Evolutionary conservation across 2,797 vertebrate species (phyloP).

Genomic region (Eidolon dupreanum): DNA sequence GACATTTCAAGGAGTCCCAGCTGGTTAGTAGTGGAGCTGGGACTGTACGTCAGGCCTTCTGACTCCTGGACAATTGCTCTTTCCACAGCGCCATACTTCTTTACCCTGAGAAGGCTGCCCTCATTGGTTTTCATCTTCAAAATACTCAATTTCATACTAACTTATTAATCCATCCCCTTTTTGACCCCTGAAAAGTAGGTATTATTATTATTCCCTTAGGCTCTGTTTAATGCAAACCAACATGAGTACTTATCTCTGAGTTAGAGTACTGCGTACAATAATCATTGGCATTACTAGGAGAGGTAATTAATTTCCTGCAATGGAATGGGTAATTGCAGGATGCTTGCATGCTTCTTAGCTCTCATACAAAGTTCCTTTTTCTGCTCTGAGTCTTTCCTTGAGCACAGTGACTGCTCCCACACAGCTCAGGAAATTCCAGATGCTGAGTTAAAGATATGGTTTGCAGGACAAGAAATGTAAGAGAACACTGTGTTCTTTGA

Average conservation of each 20-base stretch:
- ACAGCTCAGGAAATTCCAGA: neutral
- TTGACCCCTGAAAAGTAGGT: neutral
- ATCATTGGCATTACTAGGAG: neutral
- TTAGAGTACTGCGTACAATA: neutral
- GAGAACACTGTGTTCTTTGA: neutral
- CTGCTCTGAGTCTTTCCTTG: neutral
- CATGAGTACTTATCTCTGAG: neutral
- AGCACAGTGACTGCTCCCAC: neutral
- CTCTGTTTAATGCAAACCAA: neutral
- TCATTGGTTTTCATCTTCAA: neutral
- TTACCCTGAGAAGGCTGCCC: neutral
- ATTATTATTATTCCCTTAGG: neutral
- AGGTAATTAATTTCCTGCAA: neutral
- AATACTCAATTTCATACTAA: neutral
- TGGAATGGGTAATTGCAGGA: neutral
- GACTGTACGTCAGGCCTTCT: neutral
- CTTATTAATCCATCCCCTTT: neutral
- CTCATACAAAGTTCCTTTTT: neutral
- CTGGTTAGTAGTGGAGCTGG: neutral
- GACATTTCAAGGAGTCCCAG: neutral
- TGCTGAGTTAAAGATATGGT: neutral
- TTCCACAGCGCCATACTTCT: neutral
- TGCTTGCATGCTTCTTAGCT: neutral
- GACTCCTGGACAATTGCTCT: neutral
- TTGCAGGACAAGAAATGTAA: neutral